Percentiles rank a stretch among this genome's conserved stretches.
Conservation (phyloP, 2,113 vertebrate species). For the Sphyrna mokarran region DNA sequence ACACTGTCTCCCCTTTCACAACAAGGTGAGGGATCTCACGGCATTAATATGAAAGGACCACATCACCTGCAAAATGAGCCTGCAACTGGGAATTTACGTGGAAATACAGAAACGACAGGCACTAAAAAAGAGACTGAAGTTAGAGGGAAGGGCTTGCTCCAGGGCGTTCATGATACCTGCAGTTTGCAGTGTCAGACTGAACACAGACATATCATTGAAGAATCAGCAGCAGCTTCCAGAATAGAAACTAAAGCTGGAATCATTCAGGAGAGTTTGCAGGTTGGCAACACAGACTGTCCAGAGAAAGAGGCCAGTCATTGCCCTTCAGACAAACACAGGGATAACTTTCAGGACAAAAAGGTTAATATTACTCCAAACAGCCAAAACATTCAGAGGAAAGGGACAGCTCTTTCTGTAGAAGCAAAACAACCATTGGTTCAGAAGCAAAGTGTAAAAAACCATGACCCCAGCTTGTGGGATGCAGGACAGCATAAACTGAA, state of each 20-base stretch:
- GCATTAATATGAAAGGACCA: slow-evolving; percentile 32
- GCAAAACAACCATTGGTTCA: not conserved
- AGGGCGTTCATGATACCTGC: not conserved
- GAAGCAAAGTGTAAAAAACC: not conserved
- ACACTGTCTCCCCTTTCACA: slow-evolving; percentile 45
- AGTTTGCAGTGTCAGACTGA: not conserved
- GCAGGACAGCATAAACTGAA: not conserved
- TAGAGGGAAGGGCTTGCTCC: not conserved
- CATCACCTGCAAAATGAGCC: slow-evolving; percentile 38
- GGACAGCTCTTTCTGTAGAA: not conserved
- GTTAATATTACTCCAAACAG: too few relatives aligned
- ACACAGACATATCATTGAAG: not conserved
- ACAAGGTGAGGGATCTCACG: slow-evolving; percentile 38
- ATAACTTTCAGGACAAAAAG: not conserved
- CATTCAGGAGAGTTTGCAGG: not conserved
- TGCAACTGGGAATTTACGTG: slow-evolving; percentile 37
- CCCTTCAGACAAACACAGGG: not conserved
- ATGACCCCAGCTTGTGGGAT: not conserved
- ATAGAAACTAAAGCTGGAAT: not conserved
- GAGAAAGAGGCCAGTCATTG: not conserved
- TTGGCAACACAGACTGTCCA: not conserved
- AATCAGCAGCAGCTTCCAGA: too few relatives aligned
- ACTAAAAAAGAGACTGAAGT: slow-evolving; percentile 37
- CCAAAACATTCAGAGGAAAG: not conserved
- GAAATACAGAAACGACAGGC: slow-evolving; percentile 7